These are phyloP conservation scores for Octomys mimax DNA, from an alignment of 2,797 vertebrate species.

Conservation along the genomic window DNA sequence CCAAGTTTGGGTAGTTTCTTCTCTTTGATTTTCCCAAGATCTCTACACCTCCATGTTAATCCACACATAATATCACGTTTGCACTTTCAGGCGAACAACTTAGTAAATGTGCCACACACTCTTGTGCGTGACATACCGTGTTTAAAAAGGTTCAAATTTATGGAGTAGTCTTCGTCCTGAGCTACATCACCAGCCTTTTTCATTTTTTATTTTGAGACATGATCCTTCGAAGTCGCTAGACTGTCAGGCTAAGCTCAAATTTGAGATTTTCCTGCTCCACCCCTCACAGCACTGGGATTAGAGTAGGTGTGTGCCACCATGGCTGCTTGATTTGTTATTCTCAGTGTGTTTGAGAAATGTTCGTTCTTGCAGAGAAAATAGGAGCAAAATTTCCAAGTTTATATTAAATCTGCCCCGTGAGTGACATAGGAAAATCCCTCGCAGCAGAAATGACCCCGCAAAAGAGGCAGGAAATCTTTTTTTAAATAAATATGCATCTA, in stretches of 20 bases:
- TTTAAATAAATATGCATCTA: slow-evolving; percentile 50
- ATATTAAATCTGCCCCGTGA: slow-evolving; percentile 61
- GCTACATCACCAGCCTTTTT: background rate
- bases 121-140: background rate
- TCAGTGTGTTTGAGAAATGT: slow-evolving; percentile 48
- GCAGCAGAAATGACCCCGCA: slow-evolving; percentile 51
- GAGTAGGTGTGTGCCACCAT: background rate
- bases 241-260: background rate
- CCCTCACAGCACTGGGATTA: background rate
- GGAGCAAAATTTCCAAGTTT: slow-evolving; percentile 58
- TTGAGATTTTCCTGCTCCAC: background rate
- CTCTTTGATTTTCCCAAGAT: background rate
- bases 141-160: slow-evolving; percentile 46
- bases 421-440: slow-evolving; percentile 67
- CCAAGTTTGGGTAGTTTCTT: background rate
- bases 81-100: background rate
- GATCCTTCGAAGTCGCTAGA: background rate
- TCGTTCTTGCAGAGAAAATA: slow-evolving; percentile 36
- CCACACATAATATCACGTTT: background rate
- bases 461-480: slow-evolving; percentile 16
- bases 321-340: background rate
- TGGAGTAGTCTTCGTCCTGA: background rate
- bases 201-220: background rate
- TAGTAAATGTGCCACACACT: background rate
- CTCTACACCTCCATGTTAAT: background rate